These are phyloP conservation scores for Avahi laniger DNA, from an alignment of 2,797 vertebrate genomes.

Conservation along the genomic window DNA sequence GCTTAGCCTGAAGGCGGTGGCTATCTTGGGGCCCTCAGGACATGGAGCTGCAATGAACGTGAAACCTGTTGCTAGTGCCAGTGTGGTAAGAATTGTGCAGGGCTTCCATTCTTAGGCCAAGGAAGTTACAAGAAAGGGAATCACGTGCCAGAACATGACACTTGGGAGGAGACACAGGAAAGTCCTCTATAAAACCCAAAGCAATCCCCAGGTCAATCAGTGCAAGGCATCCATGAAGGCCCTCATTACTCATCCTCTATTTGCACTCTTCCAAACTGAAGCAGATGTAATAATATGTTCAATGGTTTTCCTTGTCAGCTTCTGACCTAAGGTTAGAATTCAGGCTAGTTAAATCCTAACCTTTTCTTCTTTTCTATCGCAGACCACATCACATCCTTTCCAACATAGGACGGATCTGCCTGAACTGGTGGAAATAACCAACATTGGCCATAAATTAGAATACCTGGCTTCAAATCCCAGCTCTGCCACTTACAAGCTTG, in stretches of 20 bases:
- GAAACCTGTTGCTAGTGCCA: neutral
- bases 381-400: neutral
- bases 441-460: neutral
- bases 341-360: neutral
- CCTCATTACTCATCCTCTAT: neutral
- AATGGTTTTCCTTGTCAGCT: neutral
- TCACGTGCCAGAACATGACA: neutral
- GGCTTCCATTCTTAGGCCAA: neutral
- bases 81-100: neutral
- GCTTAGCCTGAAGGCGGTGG: rapidly evolving
- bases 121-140: neutral
- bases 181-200: neutral
- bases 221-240: no score
- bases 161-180: neutral
- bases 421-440: neutral
- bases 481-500: neutral
- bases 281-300: neutral
- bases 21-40: neutral
- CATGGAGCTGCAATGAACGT: neutral
- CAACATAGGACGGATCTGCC: neutral
- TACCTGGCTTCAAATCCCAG: neutral
- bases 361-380: neutral
- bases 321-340: neutral
- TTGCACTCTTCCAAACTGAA: neutral
- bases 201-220: neutral